Conservation (phyloP, 2,888 invertebrate genomes). For the Standfussiana lucernea region DNA sequence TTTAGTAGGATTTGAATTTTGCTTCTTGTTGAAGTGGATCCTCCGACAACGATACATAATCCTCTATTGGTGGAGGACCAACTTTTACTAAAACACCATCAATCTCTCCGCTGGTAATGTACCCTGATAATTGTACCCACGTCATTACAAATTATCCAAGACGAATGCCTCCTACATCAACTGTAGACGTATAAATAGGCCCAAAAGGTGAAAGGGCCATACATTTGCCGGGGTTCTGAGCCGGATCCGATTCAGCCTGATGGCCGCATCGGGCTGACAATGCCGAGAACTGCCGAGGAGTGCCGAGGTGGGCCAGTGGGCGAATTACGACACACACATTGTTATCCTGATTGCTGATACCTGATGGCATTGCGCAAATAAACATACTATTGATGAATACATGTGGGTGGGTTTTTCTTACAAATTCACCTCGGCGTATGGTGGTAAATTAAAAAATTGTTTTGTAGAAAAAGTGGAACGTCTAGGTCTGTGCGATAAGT, state of each 20-base stretch:
- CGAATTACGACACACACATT: constrained; percentile 76
- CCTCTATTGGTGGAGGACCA: background rate
- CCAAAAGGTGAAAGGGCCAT: constrained; percentile 65
- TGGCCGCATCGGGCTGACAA: constrained; percentile 64
- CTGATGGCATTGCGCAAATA: constrained; percentile 66
- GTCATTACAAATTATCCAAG: constrained; percentile 26
- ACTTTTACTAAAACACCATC: background rate
- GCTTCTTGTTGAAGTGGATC: no score
- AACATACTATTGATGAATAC: constrained; percentile 60
- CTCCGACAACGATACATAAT: background rate
- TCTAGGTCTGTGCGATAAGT: constrained; percentile 14
- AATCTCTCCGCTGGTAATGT: background rate
- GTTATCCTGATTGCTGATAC: constrained; percentile 75
- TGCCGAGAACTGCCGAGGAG: constrained; percentile 55
- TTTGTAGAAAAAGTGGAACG: constrained; percentile 4
- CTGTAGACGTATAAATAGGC: constrained; percentile 28
- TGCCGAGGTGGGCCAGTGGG: constrained; percentile 66
- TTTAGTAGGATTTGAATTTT: background rate
- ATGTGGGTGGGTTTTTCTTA: constrained; percentile 67
- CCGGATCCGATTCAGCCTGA: constrained; percentile 57
- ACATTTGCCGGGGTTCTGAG: constrained; percentile 38
- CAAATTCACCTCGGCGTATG: constrained; percentile 41
- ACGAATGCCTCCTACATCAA: constrained; percentile 23
- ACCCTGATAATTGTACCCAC: constrained; percentile 10
- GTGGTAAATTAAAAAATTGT: constrained; percentile 55